A percentile compares a stretch with the other conserved stretches of the same genome.
phyloP scores from a whole-genome alignment of 2,797 vertebrate species.

The Clarias fuscus region DNA sequence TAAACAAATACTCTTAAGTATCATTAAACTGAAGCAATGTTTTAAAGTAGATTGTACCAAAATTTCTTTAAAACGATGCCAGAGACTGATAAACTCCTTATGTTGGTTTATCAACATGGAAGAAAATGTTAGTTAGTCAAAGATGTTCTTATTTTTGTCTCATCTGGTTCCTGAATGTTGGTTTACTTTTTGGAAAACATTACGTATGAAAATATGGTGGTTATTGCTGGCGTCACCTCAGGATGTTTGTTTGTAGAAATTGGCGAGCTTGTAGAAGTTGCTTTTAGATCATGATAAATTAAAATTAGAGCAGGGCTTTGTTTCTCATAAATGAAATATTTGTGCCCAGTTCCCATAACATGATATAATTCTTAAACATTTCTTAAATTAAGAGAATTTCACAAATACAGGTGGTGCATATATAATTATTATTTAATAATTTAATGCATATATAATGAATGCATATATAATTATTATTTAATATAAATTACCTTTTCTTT shows the following conservation, averaged over 20 bases:
- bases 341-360: neutral
- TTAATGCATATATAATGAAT: neutral
- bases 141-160: neutral
- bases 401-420: neutral
- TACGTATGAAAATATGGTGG: neutral
- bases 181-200: neutral
- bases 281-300: neutral
- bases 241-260: neutral
- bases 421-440: too few relatives aligned
- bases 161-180: neutral
- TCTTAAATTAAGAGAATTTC: neutral
- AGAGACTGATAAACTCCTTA: neutral
- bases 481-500: neutral
- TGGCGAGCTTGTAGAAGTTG: neutral
- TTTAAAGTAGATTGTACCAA: neutral
- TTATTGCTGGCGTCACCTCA: neutral
- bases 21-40: neutral
- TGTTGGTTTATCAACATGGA: too few relatives aligned
- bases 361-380: neutral
- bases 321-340: neutral
- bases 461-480: neutral
- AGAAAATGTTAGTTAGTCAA: neutral
- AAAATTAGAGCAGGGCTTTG: neutral
- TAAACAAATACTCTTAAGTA: neutral
- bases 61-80: neutral